phyloP scores from a whole-genome alignment of 2,797 vertebrate genomes.

The Lepilemur septentrionalis region DNA sequence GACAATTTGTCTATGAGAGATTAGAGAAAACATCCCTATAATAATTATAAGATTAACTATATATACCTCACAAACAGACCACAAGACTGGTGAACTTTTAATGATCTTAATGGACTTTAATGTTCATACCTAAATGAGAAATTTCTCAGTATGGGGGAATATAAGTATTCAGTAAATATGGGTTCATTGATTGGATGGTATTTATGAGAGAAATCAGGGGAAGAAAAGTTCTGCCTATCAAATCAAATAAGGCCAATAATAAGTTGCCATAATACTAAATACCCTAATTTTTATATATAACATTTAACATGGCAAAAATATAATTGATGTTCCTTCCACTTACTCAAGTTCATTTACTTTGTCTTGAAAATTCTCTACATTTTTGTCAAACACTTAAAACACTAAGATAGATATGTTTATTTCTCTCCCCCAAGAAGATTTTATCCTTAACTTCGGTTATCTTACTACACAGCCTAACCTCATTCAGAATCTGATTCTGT shows the following conservation, averaged over 20 bases:
- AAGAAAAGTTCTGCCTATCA: background rate
- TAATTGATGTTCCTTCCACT: background rate
- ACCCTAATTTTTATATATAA: background rate
- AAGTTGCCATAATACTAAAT: background rate
- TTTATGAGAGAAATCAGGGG: background rate
- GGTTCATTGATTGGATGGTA: background rate
- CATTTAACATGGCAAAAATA: background rate
- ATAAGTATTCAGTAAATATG: background rate
- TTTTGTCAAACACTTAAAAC: background rate
- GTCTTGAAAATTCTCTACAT: background rate
- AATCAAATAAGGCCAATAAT: background rate
- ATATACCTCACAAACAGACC: background rate
- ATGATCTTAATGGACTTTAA: background rate
- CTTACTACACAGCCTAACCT: slow-evolving; percentile 28
- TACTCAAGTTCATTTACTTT: background rate
- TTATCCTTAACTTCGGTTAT: slow-evolving; percentile 56
- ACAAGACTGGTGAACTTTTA: background rate
- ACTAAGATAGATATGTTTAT: background rate
- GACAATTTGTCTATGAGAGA: background rate
- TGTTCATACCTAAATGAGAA: background rate
- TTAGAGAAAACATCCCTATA: background rate
- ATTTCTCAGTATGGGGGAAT: background rate
- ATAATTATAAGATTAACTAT: background rate
- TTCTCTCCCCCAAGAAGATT: background rate
- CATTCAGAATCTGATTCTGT: background rate